Percentiles rank a stretch among this genome's conserved stretches.
Conservation (phyloP, 1,140 invertebrate genomes). For the Brachionus plicatilis region DNA sequence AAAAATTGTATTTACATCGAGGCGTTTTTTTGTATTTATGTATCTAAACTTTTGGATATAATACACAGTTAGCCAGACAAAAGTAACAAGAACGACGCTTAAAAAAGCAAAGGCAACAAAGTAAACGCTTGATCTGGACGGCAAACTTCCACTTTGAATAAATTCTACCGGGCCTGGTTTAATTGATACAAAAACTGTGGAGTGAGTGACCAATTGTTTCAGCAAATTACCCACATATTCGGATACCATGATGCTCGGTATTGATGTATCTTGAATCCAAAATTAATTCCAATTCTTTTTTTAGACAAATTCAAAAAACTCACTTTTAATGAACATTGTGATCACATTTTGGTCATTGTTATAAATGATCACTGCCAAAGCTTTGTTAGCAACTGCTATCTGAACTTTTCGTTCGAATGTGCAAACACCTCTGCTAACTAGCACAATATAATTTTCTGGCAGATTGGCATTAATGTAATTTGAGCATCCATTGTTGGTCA, state of each 20-base stretch:
- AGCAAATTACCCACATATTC: constrained; percentile 5
- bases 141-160: background rate
- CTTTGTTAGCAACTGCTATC: background rate
- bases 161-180: background rate
- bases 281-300: background rate
- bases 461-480: background rate
- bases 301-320: background rate
- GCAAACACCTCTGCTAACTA: constrained; percentile 17
- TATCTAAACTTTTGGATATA: constrained; percentile 35
- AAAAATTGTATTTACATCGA: background rate
- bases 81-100: constrained; percentile 18
- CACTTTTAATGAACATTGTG: constrained; percentile 22
- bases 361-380: background rate
- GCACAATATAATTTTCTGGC: background rate
- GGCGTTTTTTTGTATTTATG: background rate
- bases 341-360: constrained; percentile 20
- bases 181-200: background rate
- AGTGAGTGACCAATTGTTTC: background rate
- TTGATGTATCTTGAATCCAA: background rate
- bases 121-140: constrained; percentile 22
- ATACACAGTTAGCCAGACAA: constrained; percentile 26
- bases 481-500: background rate
- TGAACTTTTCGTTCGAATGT: constrained; percentile 18
- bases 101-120: constrained; percentile 32
- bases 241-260: constrained; percentile 14